These are phyloP conservation scores for Galbula dea DNA, from an alignment of 2,113 vertebrate genomes.

Conservation along the genomic window DNA sequence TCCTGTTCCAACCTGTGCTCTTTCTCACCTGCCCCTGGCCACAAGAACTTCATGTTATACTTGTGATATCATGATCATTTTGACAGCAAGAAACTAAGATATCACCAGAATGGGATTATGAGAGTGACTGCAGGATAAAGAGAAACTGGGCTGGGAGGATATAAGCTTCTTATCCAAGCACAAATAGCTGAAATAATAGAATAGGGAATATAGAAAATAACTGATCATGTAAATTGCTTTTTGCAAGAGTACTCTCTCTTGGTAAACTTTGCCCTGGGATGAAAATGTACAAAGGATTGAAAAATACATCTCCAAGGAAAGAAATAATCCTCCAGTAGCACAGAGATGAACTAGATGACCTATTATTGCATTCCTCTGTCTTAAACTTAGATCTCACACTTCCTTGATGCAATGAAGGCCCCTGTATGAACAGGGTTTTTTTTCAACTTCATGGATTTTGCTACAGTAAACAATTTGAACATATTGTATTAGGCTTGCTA, in stretches of 20 bases:
- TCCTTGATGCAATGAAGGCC: background rate
- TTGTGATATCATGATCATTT: background rate
- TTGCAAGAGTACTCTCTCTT: background rate
- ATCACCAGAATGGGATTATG: constrained; percentile 43
- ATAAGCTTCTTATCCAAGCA: constrained; percentile 55
- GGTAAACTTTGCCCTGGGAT: constrained; percentile 14
- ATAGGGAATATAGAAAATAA: constrained; percentile 44
- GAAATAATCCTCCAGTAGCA: background rate
- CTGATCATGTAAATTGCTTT: constrained; percentile 53
- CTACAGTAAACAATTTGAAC: background rate
- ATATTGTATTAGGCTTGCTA: background rate
- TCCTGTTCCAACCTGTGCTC: background rate
- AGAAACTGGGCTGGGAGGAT: constrained; percentile 31
- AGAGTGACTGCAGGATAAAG: constrained; percentile 48
- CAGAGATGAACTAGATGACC: background rate
- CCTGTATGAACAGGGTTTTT: background rate
- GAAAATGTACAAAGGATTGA: background rate
- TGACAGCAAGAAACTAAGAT: background rate
- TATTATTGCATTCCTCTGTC: background rate
- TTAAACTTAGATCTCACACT: background rate
- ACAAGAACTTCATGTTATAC: background rate
- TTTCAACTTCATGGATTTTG: background rate
- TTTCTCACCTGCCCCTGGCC: background rate
- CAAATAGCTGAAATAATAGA: constrained; percentile 40
- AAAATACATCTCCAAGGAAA: background rate